These are phyloP conservation scores for Alfaro cultratus DNA, from an alignment of 2,797 vertebrate species.

Conservation along the genomic window DNA sequence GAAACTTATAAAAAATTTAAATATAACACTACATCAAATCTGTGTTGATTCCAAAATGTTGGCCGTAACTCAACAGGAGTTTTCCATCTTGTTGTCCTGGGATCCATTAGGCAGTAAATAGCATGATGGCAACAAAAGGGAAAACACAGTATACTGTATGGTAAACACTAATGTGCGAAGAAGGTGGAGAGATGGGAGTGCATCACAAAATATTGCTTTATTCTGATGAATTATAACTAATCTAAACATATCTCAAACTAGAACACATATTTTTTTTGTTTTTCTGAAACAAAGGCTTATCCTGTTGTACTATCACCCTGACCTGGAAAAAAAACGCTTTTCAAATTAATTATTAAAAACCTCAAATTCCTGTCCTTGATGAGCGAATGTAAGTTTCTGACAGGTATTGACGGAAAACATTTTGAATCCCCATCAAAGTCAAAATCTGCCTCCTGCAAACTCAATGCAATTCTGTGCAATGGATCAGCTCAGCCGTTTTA, in stretches of 20 bases:
- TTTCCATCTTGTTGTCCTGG: not conserved
- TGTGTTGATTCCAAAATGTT: not conserved
- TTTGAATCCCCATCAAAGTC: not conserved
- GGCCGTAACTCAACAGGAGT: not conserved
- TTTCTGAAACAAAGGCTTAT: not conserved
- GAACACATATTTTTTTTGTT: not conserved
- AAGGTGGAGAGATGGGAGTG: not conserved
- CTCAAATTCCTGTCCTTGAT: not conserved
- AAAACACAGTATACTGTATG: not conserved
- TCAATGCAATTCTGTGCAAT: not conserved
- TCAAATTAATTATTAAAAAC: not conserved
- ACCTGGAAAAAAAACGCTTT: not conserved
- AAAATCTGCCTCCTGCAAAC: not conserved
- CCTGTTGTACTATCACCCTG: not conserved
- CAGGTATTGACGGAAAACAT: not conserved
- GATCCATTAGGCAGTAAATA: not conserved
- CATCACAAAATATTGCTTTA: not conserved
- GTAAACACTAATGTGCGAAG: not conserved
- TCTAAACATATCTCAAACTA: not conserved
- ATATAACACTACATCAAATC: not conserved
- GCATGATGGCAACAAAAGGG: not conserved
- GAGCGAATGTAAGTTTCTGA: not conserved
- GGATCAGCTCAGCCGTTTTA: not conserved
- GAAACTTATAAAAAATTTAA: not conserved
- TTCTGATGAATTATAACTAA: not conserved